Base-by-base conservation (phyloP, 2,888 invertebrate species). In the Nomada hirtipes region DNA sequence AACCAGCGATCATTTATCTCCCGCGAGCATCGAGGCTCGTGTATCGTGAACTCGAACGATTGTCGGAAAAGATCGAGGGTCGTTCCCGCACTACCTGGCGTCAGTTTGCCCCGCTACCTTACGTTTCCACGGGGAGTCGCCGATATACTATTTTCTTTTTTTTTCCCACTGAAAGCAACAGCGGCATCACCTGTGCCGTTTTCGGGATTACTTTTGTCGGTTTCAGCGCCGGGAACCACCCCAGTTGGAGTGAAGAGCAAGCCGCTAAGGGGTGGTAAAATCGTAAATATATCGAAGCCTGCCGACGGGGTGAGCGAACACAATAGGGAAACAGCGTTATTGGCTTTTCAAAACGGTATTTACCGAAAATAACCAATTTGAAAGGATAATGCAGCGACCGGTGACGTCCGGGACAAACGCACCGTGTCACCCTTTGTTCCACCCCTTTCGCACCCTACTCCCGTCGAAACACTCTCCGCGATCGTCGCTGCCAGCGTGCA, bases 331-430 rank as follows among this genome's bases (percentile, higher is more conserved):
- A 94, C 93, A 93, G 91, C 91, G 91, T 94, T 93, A 93, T 93
- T 94, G 93, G 93, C 93, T 93, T 93, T 92, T 93, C 92, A 93
- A 92, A 93, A 92, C 89, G 92, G 93, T 93, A 93, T 93, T 93
- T 93, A 93, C 93, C 91, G 92, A 93, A 94, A 94, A 93, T 93
- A 93, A 93, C 91, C 93, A 93, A 93, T 93, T 91, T 91, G 91
- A 91, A 89, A 80, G 93, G 93, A 92, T 92, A 92, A 92, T 91
- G 87, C 89, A 74, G 69, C 86, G 85, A 89, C 86, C 88, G 79
- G 85, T 86, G 86, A 89, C 90, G 89, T 89, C 83, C 84, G 86
- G 87, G 84, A 81, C 84, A 89, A 84, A 88, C 85, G 85, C 82
- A 84, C 57, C 65, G 73, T 76, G 71, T 65, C 76, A 70, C 74